Conservation (phyloP, 64 coral and sea anemone genomes). For the Trachythela sp. region DNA sequence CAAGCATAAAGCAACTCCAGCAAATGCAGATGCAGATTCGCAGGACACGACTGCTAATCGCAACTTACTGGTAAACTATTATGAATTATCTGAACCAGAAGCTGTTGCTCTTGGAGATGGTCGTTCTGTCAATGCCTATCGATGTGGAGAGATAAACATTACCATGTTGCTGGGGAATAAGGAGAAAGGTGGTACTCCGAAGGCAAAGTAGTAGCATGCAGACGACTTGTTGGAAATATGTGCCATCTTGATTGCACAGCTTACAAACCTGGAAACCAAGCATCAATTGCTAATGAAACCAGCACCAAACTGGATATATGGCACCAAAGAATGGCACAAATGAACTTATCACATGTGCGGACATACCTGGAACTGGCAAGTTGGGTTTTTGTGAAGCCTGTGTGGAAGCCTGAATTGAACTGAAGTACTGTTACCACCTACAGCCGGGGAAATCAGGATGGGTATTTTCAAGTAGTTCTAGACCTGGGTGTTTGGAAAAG, state of each 20-base stretch:
- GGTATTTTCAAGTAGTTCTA: too few relatives aligned
- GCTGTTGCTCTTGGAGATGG: background rate
- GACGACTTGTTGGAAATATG: too few relatives aligned
- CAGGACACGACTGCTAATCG: background rate
- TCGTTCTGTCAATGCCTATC: background rate
- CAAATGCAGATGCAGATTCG: background rate
- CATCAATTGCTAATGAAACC: background rate
- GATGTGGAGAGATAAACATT: too few relatives aligned
- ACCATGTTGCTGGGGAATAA: too few relatives aligned
- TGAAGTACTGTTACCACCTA: too few relatives aligned
- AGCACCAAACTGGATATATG: background rate
- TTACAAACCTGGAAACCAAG: background rate
- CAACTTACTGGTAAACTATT: background rate
- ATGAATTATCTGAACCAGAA: background rate
- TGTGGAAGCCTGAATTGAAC: too few relatives aligned
- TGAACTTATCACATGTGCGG: background rate
- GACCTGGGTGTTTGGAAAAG: too few relatives aligned
- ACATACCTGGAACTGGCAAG: too few relatives aligned
- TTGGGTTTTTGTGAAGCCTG: slow-evolving; percentile 31
- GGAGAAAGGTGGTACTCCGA: too few relatives aligned
- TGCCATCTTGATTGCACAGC: background rate
- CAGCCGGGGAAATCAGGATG: too few relatives aligned
- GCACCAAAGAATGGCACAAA: background rate
- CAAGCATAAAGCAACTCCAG: background rate
- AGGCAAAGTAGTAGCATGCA: too few relatives aligned